Conservation (phyloP, 2,797 vertebrate genomes). For the Neomorphus geoffroyi region DNA sequence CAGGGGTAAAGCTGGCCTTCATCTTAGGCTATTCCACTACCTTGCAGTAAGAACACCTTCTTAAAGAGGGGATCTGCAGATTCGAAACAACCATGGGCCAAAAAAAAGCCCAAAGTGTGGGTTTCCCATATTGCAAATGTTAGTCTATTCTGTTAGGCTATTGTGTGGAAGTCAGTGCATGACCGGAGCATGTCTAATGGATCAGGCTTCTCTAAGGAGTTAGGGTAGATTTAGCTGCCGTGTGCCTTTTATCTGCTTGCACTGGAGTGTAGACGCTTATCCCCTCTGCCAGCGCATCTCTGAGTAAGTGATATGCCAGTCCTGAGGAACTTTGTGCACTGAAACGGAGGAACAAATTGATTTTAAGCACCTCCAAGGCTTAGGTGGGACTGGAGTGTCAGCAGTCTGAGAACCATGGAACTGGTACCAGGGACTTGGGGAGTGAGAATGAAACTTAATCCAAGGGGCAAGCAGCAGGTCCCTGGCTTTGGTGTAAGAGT, state of each 20-base stretch:
- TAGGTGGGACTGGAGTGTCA: background rate
- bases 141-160: background rate
- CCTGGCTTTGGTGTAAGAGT: background rate
- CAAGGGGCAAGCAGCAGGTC: background rate
- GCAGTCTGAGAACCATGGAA: background rate
- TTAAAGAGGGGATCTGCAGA: background rate
- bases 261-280: background rate
- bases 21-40: background rate
- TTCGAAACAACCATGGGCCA: background rate
- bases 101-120: background rate
- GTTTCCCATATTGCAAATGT: background rate
- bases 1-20: background rate
- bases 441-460: background rate
- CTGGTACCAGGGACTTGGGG: accelerated
- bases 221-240: background rate
- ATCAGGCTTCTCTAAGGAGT: background rate
- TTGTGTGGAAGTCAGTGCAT: background rate
- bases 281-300: background rate
- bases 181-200: background rate
- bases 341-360: constrained; percentile 3
- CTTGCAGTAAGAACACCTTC: background rate
- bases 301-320: background rate
- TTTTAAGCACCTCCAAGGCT: constrained; percentile 3
- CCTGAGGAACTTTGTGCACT: background rate
- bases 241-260: background rate